Evolutionary conservation across 1,140 invertebrate species (phyloP), one percentile per base, ranked within the genome.

Genomic region (Nebria ingens): DNA sequence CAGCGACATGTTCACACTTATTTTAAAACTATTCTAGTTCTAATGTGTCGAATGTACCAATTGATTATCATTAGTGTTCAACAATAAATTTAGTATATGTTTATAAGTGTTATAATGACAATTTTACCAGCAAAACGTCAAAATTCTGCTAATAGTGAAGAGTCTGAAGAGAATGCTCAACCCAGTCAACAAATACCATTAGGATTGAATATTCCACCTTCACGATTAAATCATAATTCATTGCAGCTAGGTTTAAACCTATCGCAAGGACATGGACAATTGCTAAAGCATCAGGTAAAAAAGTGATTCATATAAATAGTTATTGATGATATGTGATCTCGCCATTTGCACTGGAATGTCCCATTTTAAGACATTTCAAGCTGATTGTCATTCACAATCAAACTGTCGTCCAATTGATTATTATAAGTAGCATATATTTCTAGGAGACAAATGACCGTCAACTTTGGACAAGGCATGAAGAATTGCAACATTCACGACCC

Each of bases 281-380:
- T 45, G 17, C 15, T 45, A 17, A 45, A 45, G 17, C 40, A 45
- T 45, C 40, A 45, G 40, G 40, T 45, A 45, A 45, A 34, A 34
- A 9, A 34, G 25, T 34, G 6, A 4, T 45, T 11, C 9, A 12
- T 9, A 12, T 45, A 45, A 45, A n/a, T n/a, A n/a, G n/a, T n/a
- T n/a, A n/a, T n/a, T n/a, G n/a, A n/a, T n/a, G n/a, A n/a, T n/a
- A n/a, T n/a, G n/a, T 45, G 15, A 12, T 9, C 17, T 12, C 40
- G 6, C 40, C 40, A 11, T 45, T 45, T n/a, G n/a, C n/a, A 45
- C 17, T 17, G 6, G 6, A 17, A 17, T 17, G 40, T 17, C 40
- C 40, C 40, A 45, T 45, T 45, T 34, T 34, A n/a, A 34, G 25
- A 34, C 6, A 34, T 34, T 6, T 34, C 25, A 34, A 34, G 6